These are phyloP conservation scores for Drosophila picticornis DNA, from an alignment of 2,888 invertebrate species.

Conservation along the genomic window DNA sequence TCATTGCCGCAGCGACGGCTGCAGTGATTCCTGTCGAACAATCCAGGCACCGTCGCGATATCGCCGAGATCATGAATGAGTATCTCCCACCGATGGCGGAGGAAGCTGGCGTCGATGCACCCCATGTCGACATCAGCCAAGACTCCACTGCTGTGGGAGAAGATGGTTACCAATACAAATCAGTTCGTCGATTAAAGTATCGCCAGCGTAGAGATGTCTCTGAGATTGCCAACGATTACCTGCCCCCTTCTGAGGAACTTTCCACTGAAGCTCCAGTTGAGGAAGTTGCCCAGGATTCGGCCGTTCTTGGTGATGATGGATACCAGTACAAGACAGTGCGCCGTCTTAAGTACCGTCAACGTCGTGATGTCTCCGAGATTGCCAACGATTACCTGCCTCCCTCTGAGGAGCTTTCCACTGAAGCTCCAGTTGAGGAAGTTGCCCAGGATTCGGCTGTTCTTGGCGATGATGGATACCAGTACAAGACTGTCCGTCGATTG, in stretches of 20 bases:
- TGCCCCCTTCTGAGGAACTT: constrained; percentile 65
- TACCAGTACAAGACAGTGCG: constrained; percentile 53
- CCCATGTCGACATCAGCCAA: constrained; percentile 46
- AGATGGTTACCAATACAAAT: constrained; percentile 80
- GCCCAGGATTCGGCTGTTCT: constrained; percentile 32
- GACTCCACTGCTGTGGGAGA: constrained; percentile 65
- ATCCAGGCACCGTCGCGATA: constrained; percentile 80
- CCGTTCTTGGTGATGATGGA: constrained; percentile 49
- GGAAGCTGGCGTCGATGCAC: constrained; percentile 47
- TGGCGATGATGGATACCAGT: constrained; percentile 20
- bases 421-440: constrained; percentile 5
- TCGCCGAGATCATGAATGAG: constrained; percentile 71
- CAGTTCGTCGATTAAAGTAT: constrained; percentile 71
- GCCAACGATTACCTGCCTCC: constrained; percentile 29
- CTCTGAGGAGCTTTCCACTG: not conserved
- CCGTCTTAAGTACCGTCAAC: constrained; percentile 48
- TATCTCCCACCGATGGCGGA: constrained; percentile 68
- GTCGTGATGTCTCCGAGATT: constrained; percentile 46
- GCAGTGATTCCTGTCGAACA: constrained; percentile 81
- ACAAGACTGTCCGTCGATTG: constrained; percentile 36
- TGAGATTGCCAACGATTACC: constrained; percentile 70
- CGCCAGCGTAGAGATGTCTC: constrained; percentile 79
- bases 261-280: constrained; percentile 46
- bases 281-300: constrained; percentile 47
- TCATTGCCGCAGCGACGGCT: constrained; percentile 78